Percentiles rank a stretch among this genome's conserved stretches.
Evolutionary conservation across 2,888 invertebrate genomes (phyloP).

Genomic region (Smittia aterrima): DNA sequence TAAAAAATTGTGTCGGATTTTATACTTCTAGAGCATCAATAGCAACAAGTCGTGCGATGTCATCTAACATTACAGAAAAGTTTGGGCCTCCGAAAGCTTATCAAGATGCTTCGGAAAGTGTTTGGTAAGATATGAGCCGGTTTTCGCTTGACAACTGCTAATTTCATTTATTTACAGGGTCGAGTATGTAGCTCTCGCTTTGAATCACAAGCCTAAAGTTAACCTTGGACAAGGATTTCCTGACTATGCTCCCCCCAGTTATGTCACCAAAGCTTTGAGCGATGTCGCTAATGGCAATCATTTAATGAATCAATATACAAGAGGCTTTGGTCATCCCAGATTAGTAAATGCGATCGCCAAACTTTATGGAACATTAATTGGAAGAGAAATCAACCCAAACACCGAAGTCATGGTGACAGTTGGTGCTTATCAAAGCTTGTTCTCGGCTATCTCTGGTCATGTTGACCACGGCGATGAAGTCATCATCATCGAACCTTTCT

Average conservation of each 20-base stretch:
- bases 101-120: constrained; percentile 10
- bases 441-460: constrained; percentile 78
- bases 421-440: constrained; percentile 95
- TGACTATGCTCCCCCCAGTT: constrained; percentile 82
- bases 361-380: constrained; percentile 77
- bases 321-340: constrained; percentile 90
- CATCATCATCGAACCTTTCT: constrained; percentile 97
- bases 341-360: constrained; percentile 80
- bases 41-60: not conserved
- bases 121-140: not conserved
- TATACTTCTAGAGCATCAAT: constrained; percentile 4
- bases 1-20: not conserved
- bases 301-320: constrained; percentile 85
- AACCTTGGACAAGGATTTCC: constrained; percentile 94
- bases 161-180: constrained; percentile 76
- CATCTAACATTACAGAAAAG: not conserved
- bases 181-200: constrained; percentile 81
- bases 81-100: constrained; percentile 12
- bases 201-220: constrained; percentile 79
- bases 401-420: constrained; percentile 84
- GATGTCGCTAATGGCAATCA: constrained; percentile 68
- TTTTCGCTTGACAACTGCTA: not conserved
- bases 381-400: constrained; percentile 74
- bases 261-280: constrained; percentile 74
- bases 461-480: constrained; percentile 86